phyloP scores from a whole-genome alignment of 1,140 invertebrate species.

The Drosophila suzukii region DNA sequence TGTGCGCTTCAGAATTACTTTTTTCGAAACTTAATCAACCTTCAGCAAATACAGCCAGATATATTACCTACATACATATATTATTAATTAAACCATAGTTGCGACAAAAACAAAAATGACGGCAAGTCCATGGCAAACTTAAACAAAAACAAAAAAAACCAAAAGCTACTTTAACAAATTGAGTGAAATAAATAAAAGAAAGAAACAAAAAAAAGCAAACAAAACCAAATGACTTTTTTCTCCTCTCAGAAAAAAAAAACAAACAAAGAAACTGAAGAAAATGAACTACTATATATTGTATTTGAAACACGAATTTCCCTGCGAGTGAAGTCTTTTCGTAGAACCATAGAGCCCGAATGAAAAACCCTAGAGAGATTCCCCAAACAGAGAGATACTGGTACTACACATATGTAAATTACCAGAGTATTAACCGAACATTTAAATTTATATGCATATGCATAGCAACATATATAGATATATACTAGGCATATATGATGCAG shows the following conservation, averaged over 20 bases:
- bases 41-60: constrained; percentile 32
- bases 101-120: constrained; percentile 45
- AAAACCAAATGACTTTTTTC: constrained; percentile 63
- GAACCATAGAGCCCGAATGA: constrained; percentile 21
- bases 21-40: constrained; percentile 58
- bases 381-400: constrained; percentile 21
- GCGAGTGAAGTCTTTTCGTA: constrained; percentile 31
- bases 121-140: constrained; percentile 75
- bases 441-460: constrained; percentile 36
- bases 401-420: constrained; percentile 32
- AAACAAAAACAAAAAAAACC: constrained; percentile 23
- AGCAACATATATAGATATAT: constrained; percentile 45
- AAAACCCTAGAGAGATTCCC: constrained; percentile 18
- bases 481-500: constrained; percentile 33
- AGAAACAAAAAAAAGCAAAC: constrained; percentile 39
- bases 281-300: constrained; percentile 39
- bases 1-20: constrained; percentile 79
- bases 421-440: constrained; percentile 58
- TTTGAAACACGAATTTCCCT: constrained; percentile 48
- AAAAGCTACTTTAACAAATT: constrained; percentile 76
- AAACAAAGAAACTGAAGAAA: constrained; percentile 5
- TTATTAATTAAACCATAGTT: constrained; percentile 67
- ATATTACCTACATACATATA: constrained; percentile 49
- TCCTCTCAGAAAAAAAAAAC: constrained; percentile 36
- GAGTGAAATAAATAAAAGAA: constrained; percentile 79